Evolutionary conservation across 1,140 invertebrate species (phyloP).

Genomic region (Uloborus diversus): DNA sequence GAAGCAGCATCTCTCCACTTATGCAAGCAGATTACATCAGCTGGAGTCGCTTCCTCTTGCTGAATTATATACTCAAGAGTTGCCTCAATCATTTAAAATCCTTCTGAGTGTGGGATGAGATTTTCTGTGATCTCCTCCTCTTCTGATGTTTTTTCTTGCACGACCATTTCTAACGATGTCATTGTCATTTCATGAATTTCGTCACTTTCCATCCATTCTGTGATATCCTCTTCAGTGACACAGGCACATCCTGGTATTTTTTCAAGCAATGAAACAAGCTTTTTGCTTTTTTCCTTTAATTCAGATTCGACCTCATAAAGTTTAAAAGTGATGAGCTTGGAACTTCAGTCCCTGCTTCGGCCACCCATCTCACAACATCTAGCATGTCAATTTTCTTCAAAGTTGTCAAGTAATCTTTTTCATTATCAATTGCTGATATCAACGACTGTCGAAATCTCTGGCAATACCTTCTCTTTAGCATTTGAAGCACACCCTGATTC

Average conservation of each 20-base stretch:
- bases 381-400: conserved; percentile 1
- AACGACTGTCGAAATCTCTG: conserved; percentile 71
- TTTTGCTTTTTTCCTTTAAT: too few species aligned
- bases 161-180: conserved; percentile 5
- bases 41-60: not conserved
- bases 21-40: not conserved
- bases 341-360: not conserved
- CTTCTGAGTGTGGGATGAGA: conserved; percentile 4
- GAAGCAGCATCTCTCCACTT: not conserved
- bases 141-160: not conserved
- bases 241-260: not conserved
- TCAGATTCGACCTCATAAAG: too few species aligned
- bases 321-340: conserved; percentile 4
- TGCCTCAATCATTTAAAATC: not conserved
- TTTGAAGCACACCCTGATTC: not conserved
- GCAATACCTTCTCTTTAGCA: not conserved
- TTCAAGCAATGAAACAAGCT: conserved; percentile 5
- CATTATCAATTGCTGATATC: not conserved
- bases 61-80: not conserved
- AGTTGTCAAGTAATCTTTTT: not conserved
- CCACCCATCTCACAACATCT: not conserved
- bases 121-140: not conserved
- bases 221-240: not conserved
- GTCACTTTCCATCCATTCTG: conserved; percentile 5
- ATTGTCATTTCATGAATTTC: conserved; percentile 14